Percentiles rank a stretch among this genome's conserved stretches.
phyloP scores from a whole-genome alignment of 2,797 vertebrate genomes.

The Hylomyscus alleni region DNA sequence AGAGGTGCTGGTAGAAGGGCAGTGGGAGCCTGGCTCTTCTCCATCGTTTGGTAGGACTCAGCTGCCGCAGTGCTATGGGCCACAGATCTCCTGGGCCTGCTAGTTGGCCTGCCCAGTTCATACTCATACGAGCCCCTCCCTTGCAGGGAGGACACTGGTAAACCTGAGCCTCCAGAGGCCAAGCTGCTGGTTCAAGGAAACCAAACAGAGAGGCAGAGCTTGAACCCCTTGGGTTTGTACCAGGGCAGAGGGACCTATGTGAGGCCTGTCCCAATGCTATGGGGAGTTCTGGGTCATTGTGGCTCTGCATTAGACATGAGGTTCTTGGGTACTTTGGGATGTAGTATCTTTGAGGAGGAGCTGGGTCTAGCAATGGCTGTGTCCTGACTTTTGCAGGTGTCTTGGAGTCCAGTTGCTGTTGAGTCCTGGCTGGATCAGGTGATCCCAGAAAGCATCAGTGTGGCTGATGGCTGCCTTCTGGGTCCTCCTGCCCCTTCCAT shows the following conservation, averaged over 20 bases:
- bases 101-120: not conserved
- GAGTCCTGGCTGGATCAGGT: not conserved
- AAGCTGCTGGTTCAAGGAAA: not conserved
- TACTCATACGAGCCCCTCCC: rapidly evolving
- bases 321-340: not conserved
- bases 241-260: not conserved
- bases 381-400: not conserved
- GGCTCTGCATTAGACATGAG: not conserved
- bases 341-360: too few species aligned
- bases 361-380: rapidly evolving
- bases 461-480: not conserved
- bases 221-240: too few species aligned
- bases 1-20: not conserved
- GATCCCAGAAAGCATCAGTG: not conserved
- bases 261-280: too few species aligned
- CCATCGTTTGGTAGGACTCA: not conserved
- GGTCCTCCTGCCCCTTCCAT: not conserved
- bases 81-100: not conserved
- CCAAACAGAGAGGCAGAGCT: not conserved
- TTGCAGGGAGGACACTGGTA: not conserved
- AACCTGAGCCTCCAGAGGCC: not conserved
- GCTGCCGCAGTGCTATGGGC: rapidly evolving
- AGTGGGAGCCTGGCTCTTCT: not conserved
- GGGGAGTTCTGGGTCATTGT: not conserved
- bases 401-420: not conserved